Evolutionary conservation across 1,140 invertebrate genomes (phyloP).

Genomic region (Carposina sasakii): DNA sequence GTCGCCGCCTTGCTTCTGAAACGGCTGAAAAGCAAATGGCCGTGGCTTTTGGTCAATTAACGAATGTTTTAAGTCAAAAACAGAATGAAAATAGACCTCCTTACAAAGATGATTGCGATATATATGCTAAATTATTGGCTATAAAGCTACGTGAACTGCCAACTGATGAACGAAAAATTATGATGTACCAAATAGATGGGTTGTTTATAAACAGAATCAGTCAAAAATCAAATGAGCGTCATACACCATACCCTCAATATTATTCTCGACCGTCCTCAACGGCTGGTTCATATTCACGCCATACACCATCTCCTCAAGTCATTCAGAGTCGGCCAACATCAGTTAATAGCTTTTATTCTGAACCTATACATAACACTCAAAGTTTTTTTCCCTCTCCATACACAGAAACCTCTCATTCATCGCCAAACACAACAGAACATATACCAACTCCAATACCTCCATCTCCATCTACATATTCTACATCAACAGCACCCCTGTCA

Average conservation of each 20-base stretch:
- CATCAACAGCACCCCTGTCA: slow-evolving; percentile 2
- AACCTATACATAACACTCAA: slow-evolving; percentile 7
- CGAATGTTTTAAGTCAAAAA: slow-evolving; percentile 18
- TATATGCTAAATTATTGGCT: slow-evolving; percentile 23
- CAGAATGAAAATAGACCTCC: slow-evolving; percentile 6
- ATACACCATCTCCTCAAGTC: slow-evolving; percentile 10
- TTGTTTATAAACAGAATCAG: slow-evolving; percentile 24
- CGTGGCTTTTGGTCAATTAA: slow-evolving; percentile 19
- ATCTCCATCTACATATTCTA: slow-evolving; percentile 11
- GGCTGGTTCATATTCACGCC: slow-evolving; percentile 10
- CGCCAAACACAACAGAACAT: slow-evolving; percentile 4
- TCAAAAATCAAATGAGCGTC: slow-evolving; percentile 19
- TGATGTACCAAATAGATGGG: slow-evolving; percentile 25
- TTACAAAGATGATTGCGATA: slow-evolving; percentile 24
- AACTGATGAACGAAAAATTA: slow-evolving; percentile 14
- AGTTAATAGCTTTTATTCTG: slow-evolving; percentile 9
- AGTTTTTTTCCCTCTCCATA: no score
- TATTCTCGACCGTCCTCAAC: slow-evolving; percentile 20
- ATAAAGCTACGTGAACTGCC: slow-evolving; percentile 21
- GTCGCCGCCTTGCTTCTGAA: slow-evolving; percentile 23
- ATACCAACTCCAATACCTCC: slow-evolving; percentile 7
- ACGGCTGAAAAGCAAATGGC: slow-evolving; percentile 26
- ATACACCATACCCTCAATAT: slow-evolving; percentile 23
- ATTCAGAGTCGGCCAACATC: slow-evolving; percentile 9
- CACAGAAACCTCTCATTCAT: slow-evolving; percentile 9